phyloP scores from a whole-genome alignment of 64 coral and sea anemone species.

The Actinia tenebrosa region DNA sequence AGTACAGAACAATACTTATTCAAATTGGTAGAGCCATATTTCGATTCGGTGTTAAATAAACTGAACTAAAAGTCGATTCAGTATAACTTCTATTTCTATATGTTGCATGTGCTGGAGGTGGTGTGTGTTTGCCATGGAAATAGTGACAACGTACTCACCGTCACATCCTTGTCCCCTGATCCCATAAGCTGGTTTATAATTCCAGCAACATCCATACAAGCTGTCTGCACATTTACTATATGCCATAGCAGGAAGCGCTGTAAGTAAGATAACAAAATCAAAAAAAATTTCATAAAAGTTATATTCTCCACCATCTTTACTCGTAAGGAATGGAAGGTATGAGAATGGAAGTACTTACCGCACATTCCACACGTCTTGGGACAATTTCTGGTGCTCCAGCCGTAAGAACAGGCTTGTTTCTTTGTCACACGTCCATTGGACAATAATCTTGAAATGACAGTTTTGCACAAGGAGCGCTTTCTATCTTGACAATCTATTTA shows the following conservation, averaged over 20 bases:
- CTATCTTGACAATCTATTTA: not conserved
- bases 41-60: too few species aligned
- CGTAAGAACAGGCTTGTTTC: constrained; percentile 16
- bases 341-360: not conserved
- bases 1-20: too few species aligned
- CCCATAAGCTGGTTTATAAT: constrained; percentile 6
- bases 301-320: too few species aligned
- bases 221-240: not conserved
- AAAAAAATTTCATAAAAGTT: not conserved
- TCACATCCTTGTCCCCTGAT: constrained; percentile 3
- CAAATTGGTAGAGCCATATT: too few species aligned
- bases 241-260: not conserved
- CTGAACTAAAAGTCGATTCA: too few species aligned
- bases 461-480: not conserved
- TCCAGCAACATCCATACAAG: constrained; percentile 10
- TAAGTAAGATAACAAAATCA: not conserved
- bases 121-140: too few species aligned
- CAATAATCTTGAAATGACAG: not conserved
- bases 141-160: not conserved
- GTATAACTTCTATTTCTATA: too few species aligned
- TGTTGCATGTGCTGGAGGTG: too few species aligned
- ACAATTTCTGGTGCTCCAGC: not conserved
- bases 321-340: too few species aligned
- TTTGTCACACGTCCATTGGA: not conserved
- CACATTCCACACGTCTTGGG: constrained; percentile 13